Conservation (phyloP, 2,888 invertebrate species). For the Chrysotoxum bicinctum region DNA sequence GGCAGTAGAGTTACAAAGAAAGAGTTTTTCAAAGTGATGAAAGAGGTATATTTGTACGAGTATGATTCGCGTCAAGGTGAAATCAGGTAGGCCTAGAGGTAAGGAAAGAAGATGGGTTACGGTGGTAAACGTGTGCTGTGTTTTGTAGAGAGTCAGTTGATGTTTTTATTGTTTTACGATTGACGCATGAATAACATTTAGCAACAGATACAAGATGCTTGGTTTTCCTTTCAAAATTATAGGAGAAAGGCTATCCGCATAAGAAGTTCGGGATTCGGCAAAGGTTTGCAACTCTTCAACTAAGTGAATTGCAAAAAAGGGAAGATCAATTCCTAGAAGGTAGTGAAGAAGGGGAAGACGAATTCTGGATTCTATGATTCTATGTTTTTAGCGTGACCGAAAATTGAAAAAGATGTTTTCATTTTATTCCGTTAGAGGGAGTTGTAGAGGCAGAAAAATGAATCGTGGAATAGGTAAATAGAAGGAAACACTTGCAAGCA, state of each 20-base stretch:
- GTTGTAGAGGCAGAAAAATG: not conserved
- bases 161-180: conserved; percentile 69
- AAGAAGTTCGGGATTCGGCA: conserved; percentile 14
- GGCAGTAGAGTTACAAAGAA: conserved; percentile 69
- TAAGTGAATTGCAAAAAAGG: conserved; percentile 34
- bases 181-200: conserved; percentile 41
- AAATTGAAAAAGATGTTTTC: not conserved
- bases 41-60: conserved; percentile 42
- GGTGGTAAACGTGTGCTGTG: conserved; percentile 50
- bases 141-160: conserved; percentile 50
- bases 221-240: not conserved
- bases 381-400: not conserved
- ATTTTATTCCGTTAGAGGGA: conserved; percentile 14
- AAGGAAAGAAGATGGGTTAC: conserved; percentile 22
- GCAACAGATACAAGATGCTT: not conserved
- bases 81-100: not conserved
- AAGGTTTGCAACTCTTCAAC: conserved; percentile 15
- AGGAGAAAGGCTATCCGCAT: conserved; percentile 3
- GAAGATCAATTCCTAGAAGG: conserved; percentile 19
- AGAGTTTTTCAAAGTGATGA: conserved; percentile 53
- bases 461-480: too few species aligned
- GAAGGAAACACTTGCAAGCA: too few species aligned
- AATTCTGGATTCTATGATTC: not conserved
- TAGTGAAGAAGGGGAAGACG: not conserved
- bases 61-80: conserved; percentile 52